Evolutionary conservation across 2,113 vertebrate species (phyloP).

Genomic region (Sylvia atricapilla): DNA sequence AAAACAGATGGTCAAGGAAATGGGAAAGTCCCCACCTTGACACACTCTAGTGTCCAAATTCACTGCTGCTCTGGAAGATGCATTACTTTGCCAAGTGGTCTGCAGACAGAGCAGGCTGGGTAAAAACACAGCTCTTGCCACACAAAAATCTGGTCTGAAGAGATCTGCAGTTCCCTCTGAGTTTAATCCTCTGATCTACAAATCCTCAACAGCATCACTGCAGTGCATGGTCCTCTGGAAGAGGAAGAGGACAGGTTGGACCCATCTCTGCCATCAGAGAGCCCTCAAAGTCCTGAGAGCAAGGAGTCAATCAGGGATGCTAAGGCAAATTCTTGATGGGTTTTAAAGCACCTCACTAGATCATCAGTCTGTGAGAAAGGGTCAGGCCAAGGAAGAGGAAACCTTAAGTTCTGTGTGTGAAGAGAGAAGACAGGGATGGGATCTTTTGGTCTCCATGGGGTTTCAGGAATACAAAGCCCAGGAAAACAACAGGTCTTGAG

Average conservation of each 20-base stretch:
- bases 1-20: not conserved
- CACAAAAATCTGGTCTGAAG: not conserved
- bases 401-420: fast-evolving
- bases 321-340: not conserved
- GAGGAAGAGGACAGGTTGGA: not conserved
- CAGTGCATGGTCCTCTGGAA: not conserved
- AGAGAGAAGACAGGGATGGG: not conserved
- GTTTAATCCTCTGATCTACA: not conserved
- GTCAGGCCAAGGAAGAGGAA: not conserved
- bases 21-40: not conserved
- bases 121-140: not conserved
- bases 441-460: not conserved
- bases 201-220: not conserved
- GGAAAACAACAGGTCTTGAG: not conserved
- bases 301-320: not conserved
- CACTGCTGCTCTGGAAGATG: not conserved
- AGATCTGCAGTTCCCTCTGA: not conserved
- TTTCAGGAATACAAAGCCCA: not conserved
- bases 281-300: not conserved
- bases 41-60: not conserved
- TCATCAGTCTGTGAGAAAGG: not conserved
- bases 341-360: not conserved
- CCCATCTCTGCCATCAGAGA: not conserved
- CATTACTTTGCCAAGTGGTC: not conserved
- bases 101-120: not conserved